Evolutionary conservation across 2,113 vertebrate genomes (phyloP), one percentile per base, ranked within the genome.

Genomic region (Cromileptes altivelis): DNA sequence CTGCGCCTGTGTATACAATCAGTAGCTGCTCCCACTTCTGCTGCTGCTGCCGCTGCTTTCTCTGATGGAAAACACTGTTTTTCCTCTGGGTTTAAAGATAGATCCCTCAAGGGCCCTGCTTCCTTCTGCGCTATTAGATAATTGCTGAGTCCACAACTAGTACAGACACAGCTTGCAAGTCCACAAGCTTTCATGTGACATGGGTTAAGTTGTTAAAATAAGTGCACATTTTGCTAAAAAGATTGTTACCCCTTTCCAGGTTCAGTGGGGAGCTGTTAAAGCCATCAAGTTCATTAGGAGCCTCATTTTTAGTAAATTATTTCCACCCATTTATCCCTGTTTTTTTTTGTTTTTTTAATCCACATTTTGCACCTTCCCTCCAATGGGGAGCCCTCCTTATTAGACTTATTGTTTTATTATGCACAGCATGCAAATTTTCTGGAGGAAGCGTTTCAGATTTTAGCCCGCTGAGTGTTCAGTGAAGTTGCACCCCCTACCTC

Each of bases 121-220:
- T 90, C 89, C 91, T 87, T 58, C 82, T 87, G 87, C 60, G 4
- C 80, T 60, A 61, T 88, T 79, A 81, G 88, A 87, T 90, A 88
- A 85, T 75, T 73, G 78, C 80, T 72, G 86, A 85, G 78, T 88
- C 70, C 53, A 85, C 85, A 82, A 79, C 70, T 71, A 50, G 70
- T 45, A 14, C 47, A 62, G 68, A 60, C n/a, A 4, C 79, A n/a
- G 75, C 21, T 25, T 75, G 72, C 53, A 65, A 63, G 62, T 84
- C 55, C 70, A 13, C 55, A 1, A 17, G 69, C 81, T 55, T 56
- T 62, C 68, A 23, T 61, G 12, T 45, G 69, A 75, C 70, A 14
- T 1, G 42, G 17, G 30, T 61, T 60, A 70, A 81, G 57, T 21
- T 68, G 60, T 67, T 50, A 7, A 18, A 83, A 14, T 52, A 79